A percentile compares a stretch with the other conserved stretches of the same genome.
Conservation (phyloP, 2,797 vertebrate species). For the Geotrypetes seraphini region DNA sequence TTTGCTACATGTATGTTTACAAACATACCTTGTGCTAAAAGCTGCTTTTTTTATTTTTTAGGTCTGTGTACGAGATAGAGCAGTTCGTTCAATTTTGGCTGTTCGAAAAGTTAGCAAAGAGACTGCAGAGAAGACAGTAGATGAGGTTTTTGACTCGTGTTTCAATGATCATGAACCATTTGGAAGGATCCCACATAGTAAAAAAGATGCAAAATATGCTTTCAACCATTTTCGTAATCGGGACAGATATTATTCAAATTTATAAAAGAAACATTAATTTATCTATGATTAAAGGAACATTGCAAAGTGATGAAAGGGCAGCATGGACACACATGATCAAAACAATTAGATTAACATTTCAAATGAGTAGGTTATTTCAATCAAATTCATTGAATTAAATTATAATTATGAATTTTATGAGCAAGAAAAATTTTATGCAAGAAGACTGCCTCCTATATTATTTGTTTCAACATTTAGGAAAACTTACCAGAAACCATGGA, state of each 20-base stretch:
- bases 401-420: no score
- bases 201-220: conserved; percentile 72
- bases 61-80: conserved; percentile 81
- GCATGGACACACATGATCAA: no score
- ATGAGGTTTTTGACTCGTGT: conserved; percentile 86
- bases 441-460: no score
- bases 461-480: no score
- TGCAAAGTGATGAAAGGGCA: no score
- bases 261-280: conserved; percentile 60
- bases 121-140: conserved; percentile 74
- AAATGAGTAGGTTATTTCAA: no score
- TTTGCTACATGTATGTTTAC: neutral
- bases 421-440: no score
- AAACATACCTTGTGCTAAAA: no score
- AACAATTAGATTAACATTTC: no score
- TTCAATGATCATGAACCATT: conserved; percentile 92
- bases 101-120: conserved; percentile 76
- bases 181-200: conserved; percentile 80
- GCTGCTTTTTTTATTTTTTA: conserved; percentile 40
- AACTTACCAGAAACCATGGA: no score
- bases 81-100: conserved; percentile 84
- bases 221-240: conserved; percentile 76
- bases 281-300: no score
- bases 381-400: no score
- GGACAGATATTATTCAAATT: conserved; percentile 73